Base-by-base conservation (phyloP, 2,888 invertebrate species). In the Tipula lateralis region DNA sequence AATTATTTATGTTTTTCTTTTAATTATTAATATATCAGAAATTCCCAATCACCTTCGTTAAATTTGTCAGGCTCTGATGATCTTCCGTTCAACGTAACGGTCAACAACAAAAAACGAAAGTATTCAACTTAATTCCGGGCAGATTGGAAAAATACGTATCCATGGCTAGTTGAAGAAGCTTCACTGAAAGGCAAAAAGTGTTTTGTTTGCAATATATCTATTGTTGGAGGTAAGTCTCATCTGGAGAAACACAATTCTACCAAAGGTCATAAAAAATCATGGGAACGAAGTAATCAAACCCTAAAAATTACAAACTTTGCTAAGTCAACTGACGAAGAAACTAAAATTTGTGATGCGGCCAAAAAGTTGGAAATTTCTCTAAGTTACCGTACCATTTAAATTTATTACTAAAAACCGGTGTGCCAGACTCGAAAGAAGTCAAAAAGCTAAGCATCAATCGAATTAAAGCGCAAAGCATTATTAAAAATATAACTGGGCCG, bases 401-500 rank as follows among this genome's bases (percentile, higher is more conserved):
- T 39, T 39, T 39, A 39, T 3, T 39, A 39, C 13, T 39, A 39
- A 39, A 39, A 12, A 39, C 39, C 9, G 9, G 39, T 39, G 39
- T 39, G 2, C 9, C 39, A 13, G 4, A 39, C 39, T 39, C 39
- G 13, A 39, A 39, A 39, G 0, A 9, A 12, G 13, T 39, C 13
- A 39, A 39, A 13, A 39, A 39, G 13, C 9, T 39, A 13, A 12
- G 39, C 12, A 9, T 39, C 9, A 39, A 39, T 39, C 39, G 39
- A 9, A 39, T 39, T 39, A 39, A 39, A 39, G 39, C 12, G 9
- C 9, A 39, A 39, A 36, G 1, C 6, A 36, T 36, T 9, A 36
- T 36, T 36, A 85, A 24, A 82, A 39, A 34, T 30, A 19, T 85
- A 12, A 84, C 84, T 34, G 84, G 85, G 7, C 85, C 85, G 30